Conservation (phyloP, 1,140 invertebrate genomes). For the Camponotus vicinus region DNA sequence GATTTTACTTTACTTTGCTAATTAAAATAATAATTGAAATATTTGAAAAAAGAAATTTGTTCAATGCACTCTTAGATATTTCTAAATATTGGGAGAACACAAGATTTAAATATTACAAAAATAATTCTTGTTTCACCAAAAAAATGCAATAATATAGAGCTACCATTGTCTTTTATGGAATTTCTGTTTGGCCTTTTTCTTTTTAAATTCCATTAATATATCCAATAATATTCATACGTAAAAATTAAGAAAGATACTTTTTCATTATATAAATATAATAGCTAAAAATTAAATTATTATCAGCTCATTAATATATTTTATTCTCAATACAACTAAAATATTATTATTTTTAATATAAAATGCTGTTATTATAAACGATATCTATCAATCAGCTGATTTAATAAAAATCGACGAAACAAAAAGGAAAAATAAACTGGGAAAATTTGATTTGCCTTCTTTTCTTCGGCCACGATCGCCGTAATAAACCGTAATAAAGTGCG, state of each 20-base stretch:
- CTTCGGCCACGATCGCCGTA: not conserved
- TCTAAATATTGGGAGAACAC: too few relatives aligned
- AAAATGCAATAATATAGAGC: not conserved
- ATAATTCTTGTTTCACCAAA: not conserved
- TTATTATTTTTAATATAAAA: not conserved
- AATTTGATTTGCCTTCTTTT: not conserved
- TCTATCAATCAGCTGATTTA: not conserved
- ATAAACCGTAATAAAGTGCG: conserved; percentile 12
- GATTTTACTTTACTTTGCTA: too few relatives aligned
- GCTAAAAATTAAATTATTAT: not conserved
- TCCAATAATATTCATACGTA: not conserved
- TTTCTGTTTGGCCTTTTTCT: too few relatives aligned
- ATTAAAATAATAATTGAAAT: not conserved
- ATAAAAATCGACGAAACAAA: not conserved
- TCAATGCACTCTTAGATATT: not conserved
- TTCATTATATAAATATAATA: not conserved
- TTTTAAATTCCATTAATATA: not conserved
- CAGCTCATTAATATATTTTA: not conserved
- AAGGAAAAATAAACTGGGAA: not conserved
- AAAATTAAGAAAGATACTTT: not conserved
- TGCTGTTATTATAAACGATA: not conserved
- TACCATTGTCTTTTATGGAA: not conserved
- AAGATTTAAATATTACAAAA: not conserved
- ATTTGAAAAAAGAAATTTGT: not conserved
- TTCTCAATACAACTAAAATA: not conserved